Base-by-base conservation (phyloP, 2,797 vertebrate genomes). In the Smutsia temminckii region DNA sequence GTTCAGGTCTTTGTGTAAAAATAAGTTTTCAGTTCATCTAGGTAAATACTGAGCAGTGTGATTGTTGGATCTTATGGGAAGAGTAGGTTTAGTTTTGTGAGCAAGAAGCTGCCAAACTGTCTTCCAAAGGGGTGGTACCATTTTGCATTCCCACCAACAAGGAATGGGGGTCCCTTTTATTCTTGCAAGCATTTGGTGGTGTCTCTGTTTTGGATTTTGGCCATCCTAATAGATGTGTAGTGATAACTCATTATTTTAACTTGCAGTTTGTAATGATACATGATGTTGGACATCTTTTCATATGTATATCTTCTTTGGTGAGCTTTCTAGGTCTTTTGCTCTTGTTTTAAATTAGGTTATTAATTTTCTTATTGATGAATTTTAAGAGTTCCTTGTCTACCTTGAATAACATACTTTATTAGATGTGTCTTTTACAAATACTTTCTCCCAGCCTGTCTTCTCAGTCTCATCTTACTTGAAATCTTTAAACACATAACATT, bases 401-500 rank as follows among this genome's bases (percentile, higher is more conserved):
- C 85, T 68, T 84, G 46, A 34, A 29, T 79, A 94, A 32, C 14
- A 74, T 79, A 21, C 25, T 81, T 66, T 77, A 40, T 55, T 27
- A 61, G 21, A 68, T 80, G 40, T 49, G 27, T 87, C 57, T 64
- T 80, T 59, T 57, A 6, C 29, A 91, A 42, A 63, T 91, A 77
- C 80, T 93, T 85, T 95, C 46, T 93, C 53, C 32, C 6, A 49
- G 9, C 87, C 20, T 85, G 21, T 89, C 20, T 78, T 66, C 68
- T 68, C 59, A 72, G 51, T 92, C 61, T 92, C 72, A 85, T 93
- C 32, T 34, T 85, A 63, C 27, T 79, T 91, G 75, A 87, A 63
- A 88, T 42, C 27, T 91, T 83, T 95, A 87, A 84, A 61, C 29
- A 61, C 37, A 13, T 32, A 23, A 46, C 85, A 51, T 53, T 83